Evolutionary conservation across 2,797 vertebrate genomes (phyloP).

Genomic region (Kryptolebias ocellatus): DNA sequence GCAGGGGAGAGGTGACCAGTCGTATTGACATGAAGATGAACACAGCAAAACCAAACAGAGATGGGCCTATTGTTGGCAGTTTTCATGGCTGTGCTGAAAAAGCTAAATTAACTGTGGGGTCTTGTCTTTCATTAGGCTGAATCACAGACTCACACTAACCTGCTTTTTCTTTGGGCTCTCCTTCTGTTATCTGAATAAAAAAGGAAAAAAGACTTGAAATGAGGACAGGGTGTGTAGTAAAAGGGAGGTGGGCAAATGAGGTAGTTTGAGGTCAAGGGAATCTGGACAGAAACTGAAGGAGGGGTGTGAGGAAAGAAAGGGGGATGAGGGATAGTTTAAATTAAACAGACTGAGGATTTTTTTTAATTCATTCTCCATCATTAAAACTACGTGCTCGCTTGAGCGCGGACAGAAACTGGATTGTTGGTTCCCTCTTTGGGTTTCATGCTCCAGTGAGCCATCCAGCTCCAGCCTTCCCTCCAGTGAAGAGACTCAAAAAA

Average conservation of each 20-base stretch:
- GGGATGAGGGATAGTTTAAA: slow-evolving; percentile 32
- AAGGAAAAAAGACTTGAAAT: slow-evolving; percentile 1
- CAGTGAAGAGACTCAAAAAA: slow-evolving; percentile 53
- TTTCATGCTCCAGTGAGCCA: slow-evolving; percentile 64
- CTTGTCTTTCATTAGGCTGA: slow-evolving; percentile 26
- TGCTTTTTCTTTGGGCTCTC: slow-evolving; percentile 5
- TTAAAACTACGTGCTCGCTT: slow-evolving; percentile 67
- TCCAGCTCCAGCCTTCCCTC: slow-evolving; percentile 58
- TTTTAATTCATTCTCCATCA: slow-evolving; percentile 48
- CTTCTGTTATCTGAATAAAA: slow-evolving; percentile 11
- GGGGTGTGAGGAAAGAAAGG: slow-evolving; percentile 29
- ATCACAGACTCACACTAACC: slow-evolving; percentile 15
- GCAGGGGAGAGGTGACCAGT: slow-evolving; percentile 21
- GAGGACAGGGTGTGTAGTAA: slow-evolving; percentile 29
- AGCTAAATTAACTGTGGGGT: slow-evolving; percentile 12
- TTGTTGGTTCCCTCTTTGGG: slow-evolving; percentile 54
- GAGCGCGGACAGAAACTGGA: slow-evolving; percentile 66
- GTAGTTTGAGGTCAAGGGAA: slow-evolving; percentile 49
- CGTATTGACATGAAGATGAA: slow-evolving; percentile 21
- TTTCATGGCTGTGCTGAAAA: slow-evolving; percentile 33
- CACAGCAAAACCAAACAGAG: neutral
- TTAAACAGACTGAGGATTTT: slow-evolving; percentile 43
- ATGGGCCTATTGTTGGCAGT: slow-evolving; percentile 30
- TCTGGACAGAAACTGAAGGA: slow-evolving; percentile 25
- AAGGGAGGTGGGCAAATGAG: slow-evolving; percentile 28